Percentiles rank a stretch among this genome's conserved stretches.
These are phyloP conservation scores for Lepidochitona cinerea DNA, from an alignment of 2,888 invertebrate species.

Conservation along the genomic window DNA sequence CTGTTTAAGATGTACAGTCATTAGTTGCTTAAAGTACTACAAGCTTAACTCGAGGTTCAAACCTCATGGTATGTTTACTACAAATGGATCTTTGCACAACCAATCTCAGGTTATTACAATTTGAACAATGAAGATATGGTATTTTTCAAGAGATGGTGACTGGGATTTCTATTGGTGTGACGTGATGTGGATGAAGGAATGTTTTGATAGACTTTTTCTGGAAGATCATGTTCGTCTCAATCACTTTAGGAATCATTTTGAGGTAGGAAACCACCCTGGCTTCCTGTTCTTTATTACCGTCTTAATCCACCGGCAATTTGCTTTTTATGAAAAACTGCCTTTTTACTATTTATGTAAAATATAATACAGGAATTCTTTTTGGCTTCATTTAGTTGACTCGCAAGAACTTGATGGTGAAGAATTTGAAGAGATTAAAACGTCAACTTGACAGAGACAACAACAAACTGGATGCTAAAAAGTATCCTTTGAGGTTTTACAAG, in stretches of 20 bases:
- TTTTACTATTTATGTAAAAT: background rate
- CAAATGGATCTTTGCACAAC: too few relatives aligned
- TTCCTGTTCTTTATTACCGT: background rate
- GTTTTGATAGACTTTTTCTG: slow-evolving; percentile 66
- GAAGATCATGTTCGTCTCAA: slow-evolving; percentile 72
- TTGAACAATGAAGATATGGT: too few relatives aligned
- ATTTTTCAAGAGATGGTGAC: slow-evolving; percentile 66
- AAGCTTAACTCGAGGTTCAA: too few relatives aligned
- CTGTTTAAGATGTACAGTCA: too few relatives aligned
- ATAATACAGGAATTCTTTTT: background rate
- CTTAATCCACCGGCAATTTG: background rate
- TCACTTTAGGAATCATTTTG: slow-evolving; percentile 76
- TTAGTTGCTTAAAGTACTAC: too few relatives aligned
- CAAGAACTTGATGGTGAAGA: slow-evolving; percentile 74
- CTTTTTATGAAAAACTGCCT: too few relatives aligned
- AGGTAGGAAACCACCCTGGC: slow-evolving; percentile 1
- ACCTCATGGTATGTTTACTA: too few relatives aligned
- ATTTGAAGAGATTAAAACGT: slow-evolving; percentile 71
- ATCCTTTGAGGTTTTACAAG: background rate
- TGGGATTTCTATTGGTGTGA: slow-evolving; percentile 77
- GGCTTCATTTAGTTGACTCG: slow-evolving; percentile 71
- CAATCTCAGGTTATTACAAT: too few relatives aligned
- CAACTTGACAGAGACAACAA: slow-evolving; percentile 51
- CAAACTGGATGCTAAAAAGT: slow-evolving; percentile 63
- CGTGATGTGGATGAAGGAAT: slow-evolving; percentile 72